Percentiles rank a stretch among this genome's conserved stretches.
phyloP scores from a whole-genome alignment of 2,888 invertebrate genomes.

The Perizoma affinitatum region DNA sequence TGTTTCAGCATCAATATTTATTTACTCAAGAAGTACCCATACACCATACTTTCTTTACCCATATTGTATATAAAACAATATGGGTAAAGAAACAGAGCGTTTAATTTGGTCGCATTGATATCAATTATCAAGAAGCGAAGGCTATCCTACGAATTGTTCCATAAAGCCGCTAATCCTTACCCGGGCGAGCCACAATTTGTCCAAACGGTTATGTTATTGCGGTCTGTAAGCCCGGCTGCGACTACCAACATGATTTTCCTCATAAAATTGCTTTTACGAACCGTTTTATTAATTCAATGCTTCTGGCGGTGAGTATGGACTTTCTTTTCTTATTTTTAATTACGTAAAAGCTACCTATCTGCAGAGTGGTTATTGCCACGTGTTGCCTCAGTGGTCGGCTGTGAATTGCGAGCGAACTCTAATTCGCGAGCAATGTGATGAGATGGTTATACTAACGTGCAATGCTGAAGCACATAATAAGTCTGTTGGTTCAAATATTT shows the following conservation, averaged over 20 bases:
- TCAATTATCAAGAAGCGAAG: constrained; percentile 75
- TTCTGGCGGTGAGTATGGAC: constrained; percentile 18
- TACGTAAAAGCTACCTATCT: constrained; percentile 18
- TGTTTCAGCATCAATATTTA: not conserved
- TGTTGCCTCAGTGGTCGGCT: not conserved
- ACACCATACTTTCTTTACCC: too few relatives aligned
- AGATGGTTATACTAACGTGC: too few relatives aligned
- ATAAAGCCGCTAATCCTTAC: constrained; percentile 79
- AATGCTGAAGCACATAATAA: too few relatives aligned
- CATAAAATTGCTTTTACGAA: constrained; percentile 61
- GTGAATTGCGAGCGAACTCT: constrained; percentile 7
- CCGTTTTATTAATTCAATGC: constrained; percentile 52
- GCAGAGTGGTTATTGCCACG: constrained; percentile 1
- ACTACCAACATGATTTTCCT: constrained; percentile 69
- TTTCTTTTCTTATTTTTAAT: constrained; percentile 27
- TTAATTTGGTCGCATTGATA: constrained; percentile 76
- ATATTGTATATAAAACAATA: constrained; percentile 6
- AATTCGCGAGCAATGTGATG: too few relatives aligned
- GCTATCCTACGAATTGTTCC: constrained; percentile 71
- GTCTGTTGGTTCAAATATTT: too few relatives aligned
- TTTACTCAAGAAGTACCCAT: constrained; percentile 16
- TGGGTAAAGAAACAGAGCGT: constrained; percentile 56
- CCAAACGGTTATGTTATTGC: constrained; percentile 83
- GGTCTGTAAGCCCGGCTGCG: constrained; percentile 69
- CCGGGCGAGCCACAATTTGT: constrained; percentile 78